Conservation (phyloP, 2,797 vertebrate species). For the Tapera naevia region DNA sequence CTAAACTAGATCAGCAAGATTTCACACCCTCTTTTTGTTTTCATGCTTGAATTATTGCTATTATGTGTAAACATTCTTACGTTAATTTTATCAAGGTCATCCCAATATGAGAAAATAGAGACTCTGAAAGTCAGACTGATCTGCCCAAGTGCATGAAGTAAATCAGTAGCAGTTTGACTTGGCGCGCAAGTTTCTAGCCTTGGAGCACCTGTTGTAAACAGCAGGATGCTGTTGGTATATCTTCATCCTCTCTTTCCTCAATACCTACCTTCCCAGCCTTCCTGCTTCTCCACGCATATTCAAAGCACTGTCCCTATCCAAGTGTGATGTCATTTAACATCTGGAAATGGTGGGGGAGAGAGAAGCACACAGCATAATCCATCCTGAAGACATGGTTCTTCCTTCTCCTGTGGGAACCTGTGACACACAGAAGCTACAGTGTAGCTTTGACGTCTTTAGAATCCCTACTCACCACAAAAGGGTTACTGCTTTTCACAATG, state of each 20-base stretch:
- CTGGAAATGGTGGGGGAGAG: background rate
- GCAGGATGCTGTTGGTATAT: no score
- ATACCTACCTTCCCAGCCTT: no score
- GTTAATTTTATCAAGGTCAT: background rate
- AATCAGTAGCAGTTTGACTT: no score
- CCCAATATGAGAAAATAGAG: background rate
- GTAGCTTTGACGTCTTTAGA: background rate
- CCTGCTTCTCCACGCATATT: background rate
- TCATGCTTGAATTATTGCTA: background rate
- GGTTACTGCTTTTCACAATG: background rate
- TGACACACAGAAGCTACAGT: background rate
- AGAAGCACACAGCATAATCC: background rate
- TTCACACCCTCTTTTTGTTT: background rate
- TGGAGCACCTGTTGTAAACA: no score
- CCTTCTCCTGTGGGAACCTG: background rate
- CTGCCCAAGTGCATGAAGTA: background rate
- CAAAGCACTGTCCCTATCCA: background rate
- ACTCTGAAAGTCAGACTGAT: background rate
- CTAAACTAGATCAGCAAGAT: background rate
- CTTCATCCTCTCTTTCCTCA: no score
- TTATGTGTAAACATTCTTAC: background rate
- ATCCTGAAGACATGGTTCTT: background rate
- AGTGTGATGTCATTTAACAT: rapidly evolving
- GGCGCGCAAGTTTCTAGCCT: no score
- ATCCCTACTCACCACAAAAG: rapidly evolving